Percentiles rank a stretch among this genome's conserved stretches.
These are phyloP conservation scores for Keiferia lycopersicella DNA, from an alignment of 2,888 invertebrate species.

Conservation along the genomic window DNA sequence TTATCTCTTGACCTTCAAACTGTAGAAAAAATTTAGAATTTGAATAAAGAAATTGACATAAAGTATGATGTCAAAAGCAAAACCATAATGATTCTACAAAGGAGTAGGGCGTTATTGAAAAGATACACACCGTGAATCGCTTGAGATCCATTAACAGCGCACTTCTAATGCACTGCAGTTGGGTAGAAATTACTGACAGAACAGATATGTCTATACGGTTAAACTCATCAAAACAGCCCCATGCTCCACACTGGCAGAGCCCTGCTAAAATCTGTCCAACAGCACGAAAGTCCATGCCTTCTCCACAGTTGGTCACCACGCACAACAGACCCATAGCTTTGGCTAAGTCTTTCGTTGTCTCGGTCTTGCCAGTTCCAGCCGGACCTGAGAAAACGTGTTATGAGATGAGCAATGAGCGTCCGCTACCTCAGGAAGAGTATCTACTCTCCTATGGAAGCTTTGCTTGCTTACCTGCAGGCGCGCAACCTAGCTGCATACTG, in stretches of 20 bases:
- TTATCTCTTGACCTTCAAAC: constrained; percentile 93
- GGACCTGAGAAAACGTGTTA: constrained; percentile 74
- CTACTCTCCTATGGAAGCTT: not conserved
- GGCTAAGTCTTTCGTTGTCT: constrained; percentile 95
- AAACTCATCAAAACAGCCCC: constrained; percentile 98
- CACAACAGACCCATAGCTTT: constrained; percentile 92
- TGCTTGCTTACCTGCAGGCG: constrained; percentile 87
- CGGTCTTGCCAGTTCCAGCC: constrained; percentile 94
- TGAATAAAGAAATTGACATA: not conserved
- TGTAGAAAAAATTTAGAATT: constrained; percentile 54
- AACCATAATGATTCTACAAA: not conserved
- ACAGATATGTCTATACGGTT: constrained; percentile 96
- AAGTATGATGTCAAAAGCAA: not conserved
- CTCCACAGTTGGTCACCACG: constrained; percentile 95
- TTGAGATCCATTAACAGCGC: constrained; percentile 88
- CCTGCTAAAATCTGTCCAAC: constrained; percentile 85
- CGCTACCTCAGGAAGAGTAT: no score
- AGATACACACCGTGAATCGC: constrained; percentile 84
- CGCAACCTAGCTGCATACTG: constrained; percentile 94
- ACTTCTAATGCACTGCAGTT: constrained; percentile 93
- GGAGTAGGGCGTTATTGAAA: not conserved
- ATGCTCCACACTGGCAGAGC: constrained; percentile 93
- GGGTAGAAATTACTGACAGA: constrained; percentile 95
- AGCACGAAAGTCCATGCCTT: constrained; percentile 95
- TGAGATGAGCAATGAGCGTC: not conserved